Base-by-base conservation (phyloP, 2,113 vertebrate species). In the Leiothrix lutea region DNA sequence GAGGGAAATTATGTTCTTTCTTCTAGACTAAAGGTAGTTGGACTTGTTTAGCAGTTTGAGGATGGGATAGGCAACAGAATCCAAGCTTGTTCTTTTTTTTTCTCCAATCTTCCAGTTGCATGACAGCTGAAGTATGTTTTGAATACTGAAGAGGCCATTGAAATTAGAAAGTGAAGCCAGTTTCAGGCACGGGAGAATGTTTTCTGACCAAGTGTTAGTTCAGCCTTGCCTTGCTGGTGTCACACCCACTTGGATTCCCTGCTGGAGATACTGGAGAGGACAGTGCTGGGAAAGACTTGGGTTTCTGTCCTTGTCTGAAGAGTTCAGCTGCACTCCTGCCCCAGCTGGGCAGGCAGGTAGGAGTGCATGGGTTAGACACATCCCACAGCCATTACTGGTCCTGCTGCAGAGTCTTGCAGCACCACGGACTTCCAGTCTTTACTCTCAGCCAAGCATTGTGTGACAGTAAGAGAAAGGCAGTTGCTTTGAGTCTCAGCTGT, bases 291-390 rank as follows among this genome's bases (percentile, higher is more conserved):
- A 66, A 45, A 66, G 33, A 10, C 17, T 50, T 44, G 38, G 9
- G 22, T 57, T 86, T 88, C 44, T 88, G 58, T 66, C 36, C 48
- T 67, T 78, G 35, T 77, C 50, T 85, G 51, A 54, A 38, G 65
- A 65, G 56, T 51, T 71, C 33, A 72, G 35, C 75, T 83, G 45
- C 42, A 3, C 17, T 64, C 28, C 58, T 75, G 31, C 67, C 28
- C 38, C 24, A 26, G 26, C 26, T 44, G 65, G 36, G 35, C 78
- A 51, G 44, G 61, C n/a, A 87, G 33, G 29, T 47, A n/a, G n/a
- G 47, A 67, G 6, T 4, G 1, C 5, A 2, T 16, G 2, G 5
- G 29, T 67, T 8, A 14, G 22, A 48, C 31, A 35, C n/a, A 48
- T 45, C 44, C 22, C 57, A n/a, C 19, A 42, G 48, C 48, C 20